Base-by-base conservation (phyloP, 2,888 invertebrate genomes). In the Tenthredo livida region DNA sequence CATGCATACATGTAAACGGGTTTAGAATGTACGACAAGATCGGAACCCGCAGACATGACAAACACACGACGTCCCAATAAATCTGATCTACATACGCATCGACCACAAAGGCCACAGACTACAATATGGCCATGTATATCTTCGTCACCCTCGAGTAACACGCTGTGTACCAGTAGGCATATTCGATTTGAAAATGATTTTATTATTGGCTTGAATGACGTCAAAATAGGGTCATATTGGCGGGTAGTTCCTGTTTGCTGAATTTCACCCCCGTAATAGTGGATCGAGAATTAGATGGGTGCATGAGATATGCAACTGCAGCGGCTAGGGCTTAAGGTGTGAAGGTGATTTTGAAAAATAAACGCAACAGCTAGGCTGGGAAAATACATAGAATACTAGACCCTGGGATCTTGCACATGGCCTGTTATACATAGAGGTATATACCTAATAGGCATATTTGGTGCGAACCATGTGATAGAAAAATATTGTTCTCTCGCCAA, bases 41-140 rank as follows among this genome's bases (percentile, higher is more conserved):
- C 33, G 29, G 33, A 29, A 50, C 25, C 12, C 77, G 33, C 50
- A 29, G 77, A 43, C 40, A 43, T 21, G 17, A 43, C 43, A 43
- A 73, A 73, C 50, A 77, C 47, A 47, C 33, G 54, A 25, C 29
- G 15, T 25, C 77, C 50, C 86, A 87, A 83, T 87, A 89, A 91
- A 90, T 90, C 90, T 88, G 90, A 90, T 91, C 90, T 89, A 89
- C 89, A 90, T 90, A 88, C 90, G 29, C 77, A 77, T 29, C 33
- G 29, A 77, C 29, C 50, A 54, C 77, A 77, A 50, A 77, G 50
- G 15, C 17, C 54, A 33, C 54, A 33, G 77, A 40, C 25, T 40
- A 29, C 50, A 54, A 54, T 54, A n/a, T 17, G 54, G 21, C 40
- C 72, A 17, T 21, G 29, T 33, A 67, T 67, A 33, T 67, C 33